A percentile compares a stretch with the other conserved stretches of the same genome.
Conservation (phyloP, 2,113 vertebrate genomes). For the Nipponia nippon region DNA sequence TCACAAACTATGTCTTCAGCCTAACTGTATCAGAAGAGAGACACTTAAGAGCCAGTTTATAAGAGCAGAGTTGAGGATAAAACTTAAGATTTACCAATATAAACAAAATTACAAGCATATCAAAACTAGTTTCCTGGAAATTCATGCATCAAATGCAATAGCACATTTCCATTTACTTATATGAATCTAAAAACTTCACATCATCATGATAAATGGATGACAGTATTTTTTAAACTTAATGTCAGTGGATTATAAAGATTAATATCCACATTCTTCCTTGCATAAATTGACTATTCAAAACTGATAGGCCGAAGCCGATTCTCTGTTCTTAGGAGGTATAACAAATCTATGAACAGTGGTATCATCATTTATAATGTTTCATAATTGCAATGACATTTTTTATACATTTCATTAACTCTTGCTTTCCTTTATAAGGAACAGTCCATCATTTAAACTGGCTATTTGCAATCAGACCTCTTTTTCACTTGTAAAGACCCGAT, state of each 20-base stretch:
- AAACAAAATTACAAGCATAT: neutral
- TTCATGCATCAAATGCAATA: neutral
- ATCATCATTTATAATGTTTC: neutral
- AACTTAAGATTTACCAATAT: neutral
- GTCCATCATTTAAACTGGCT: neutral
- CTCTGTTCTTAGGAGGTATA: neutral
- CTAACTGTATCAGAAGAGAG: neutral
- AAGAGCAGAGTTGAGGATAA: neutral
- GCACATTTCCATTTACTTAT: neutral
- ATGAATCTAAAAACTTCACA: neutral
- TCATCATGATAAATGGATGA: neutral
- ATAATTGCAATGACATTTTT: neutral
- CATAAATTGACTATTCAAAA: conserved; percentile 11
- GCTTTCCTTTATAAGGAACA: neutral
- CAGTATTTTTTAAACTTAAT: neutral
- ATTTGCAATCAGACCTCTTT: neutral
- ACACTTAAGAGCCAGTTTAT: neutral
- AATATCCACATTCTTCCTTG: neutral
- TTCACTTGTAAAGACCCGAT: neutral
- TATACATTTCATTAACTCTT: neutral
- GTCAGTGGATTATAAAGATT: neutral
- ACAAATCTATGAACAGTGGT: neutral
- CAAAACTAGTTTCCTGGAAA: neutral
- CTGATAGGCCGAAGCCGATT: neutral
- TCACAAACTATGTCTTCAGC: neutral